Percentiles rank a stretch among this genome's conserved stretches.
Evolutionary conservation across 2,888 invertebrate genomes (phyloP).

Genomic region (Leptinotarsa rubiginosa): DNA sequence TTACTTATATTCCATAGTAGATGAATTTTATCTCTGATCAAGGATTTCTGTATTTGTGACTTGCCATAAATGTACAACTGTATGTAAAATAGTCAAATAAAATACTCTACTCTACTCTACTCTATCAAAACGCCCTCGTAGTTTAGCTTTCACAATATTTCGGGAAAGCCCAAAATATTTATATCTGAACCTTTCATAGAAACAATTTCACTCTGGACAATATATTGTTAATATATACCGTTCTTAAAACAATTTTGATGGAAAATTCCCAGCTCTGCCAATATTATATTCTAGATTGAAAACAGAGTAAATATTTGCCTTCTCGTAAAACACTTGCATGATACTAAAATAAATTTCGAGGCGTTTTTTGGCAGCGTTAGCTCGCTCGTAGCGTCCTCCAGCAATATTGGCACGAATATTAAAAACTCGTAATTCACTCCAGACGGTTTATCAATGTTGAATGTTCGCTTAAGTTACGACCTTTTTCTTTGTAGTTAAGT

Average conservation of each 20-base stretch:
- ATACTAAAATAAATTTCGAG: conserved; percentile 16
- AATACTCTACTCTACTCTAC: no score
- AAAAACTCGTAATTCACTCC: conserved; percentile 61
- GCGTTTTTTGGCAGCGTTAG: conserved; percentile 6
- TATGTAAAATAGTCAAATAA: no score
- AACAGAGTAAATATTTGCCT: conserved; percentile 23
- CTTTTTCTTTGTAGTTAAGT: conserved; percentile 50
- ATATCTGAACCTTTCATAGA: no score
- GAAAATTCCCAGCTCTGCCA: background rate
- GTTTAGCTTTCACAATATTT: no score
- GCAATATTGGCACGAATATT: conserved; percentile 59
- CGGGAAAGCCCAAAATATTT: no score
- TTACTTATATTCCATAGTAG: no score
- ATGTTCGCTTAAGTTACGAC: conserved; percentile 48
- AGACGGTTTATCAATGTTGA: conserved; percentile 59
- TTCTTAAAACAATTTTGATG: background rate
- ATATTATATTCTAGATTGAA: conserved; percentile 8
- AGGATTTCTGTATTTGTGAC: no score
- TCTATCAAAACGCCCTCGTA: no score
- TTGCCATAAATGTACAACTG: no score
- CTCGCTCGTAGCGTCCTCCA: conserved; percentile 21
- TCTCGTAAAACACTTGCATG: conserved; percentile 22
- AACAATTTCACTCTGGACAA: no score
- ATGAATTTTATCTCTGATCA: no score
- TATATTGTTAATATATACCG: background rate